Base-by-base conservation (phyloP, 2,888 invertebrate genomes). In the Dryocosmus kuriphilus region DNA sequence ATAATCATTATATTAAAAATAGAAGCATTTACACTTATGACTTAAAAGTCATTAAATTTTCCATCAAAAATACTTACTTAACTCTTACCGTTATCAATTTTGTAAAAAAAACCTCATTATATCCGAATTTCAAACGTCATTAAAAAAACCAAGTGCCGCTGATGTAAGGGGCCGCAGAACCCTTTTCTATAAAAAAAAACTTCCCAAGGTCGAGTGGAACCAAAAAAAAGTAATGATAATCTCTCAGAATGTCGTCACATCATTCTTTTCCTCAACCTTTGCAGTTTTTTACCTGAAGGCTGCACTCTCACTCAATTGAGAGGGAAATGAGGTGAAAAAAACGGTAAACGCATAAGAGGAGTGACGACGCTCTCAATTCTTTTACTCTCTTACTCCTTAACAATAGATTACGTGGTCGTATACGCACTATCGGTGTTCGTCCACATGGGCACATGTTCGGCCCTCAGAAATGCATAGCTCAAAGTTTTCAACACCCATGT, bases 381-480 rank as follows among this genome's bases (percentile, higher is more conserved):
- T 65, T 65, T 46, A 46, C 46, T 57, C 7, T 24, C 24, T 57
- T n/a, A 51, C 27, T 51, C 27, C 11, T 71, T 71, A 71, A 71
- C 71, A 71, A 71, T 71, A 27, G 67, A 46, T 67, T 67, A 67
- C 46, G 71, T 71, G 71, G 71, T 71, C 30, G 71, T 71, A 65
- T 6, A 32, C 46, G 67, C 46, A 67, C 46, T 30, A 67, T 67
- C 51, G 67, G 46, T n/a, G 67, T 67, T 67, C 27, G 67, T 46
- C 57, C 55, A 81, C 85, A 85, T 86, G 85, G 86, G 81, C 85
- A 85, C 38, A 63, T n/a, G 62, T 30, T 62, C 51, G 60, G 46
- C 63, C 55, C 41, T 57, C 73, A 61, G 24, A 73, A 67, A 78
- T 81, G 80, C 86, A 82, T 80, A 78, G 78, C 82, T 78, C 71